These are phyloP conservation scores for Esox niger DNA, from an alignment of 2,113 vertebrate genomes.

Conservation along the genomic window DNA sequence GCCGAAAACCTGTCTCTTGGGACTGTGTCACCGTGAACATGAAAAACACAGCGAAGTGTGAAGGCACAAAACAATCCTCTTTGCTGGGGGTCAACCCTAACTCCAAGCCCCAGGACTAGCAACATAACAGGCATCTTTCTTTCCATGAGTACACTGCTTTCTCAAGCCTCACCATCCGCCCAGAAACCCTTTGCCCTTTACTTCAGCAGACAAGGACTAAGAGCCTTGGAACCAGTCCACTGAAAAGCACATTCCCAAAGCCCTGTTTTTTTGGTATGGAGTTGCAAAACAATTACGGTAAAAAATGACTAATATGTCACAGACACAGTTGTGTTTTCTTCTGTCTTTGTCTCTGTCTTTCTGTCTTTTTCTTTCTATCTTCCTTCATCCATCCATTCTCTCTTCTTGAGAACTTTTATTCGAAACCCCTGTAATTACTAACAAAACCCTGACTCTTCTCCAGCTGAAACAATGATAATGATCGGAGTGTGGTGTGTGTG, in stretches of 20 bases:
- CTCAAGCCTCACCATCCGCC: constrained; percentile 60
- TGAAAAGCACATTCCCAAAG: constrained; percentile 65
- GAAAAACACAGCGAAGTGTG: not conserved
- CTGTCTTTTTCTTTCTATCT: constrained; percentile 7
- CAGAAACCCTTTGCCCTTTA: constrained; percentile 68
- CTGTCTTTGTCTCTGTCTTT: constrained; percentile 49
- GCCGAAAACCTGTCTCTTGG: not conserved
- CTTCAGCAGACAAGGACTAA: constrained; percentile 62
- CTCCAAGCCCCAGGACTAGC: constrained; percentile 60
- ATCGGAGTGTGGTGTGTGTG: constrained; percentile 47
- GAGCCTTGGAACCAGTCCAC: constrained; percentile 65
- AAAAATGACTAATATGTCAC: constrained; percentile 80
- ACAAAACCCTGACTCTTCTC: constrained; percentile 74
- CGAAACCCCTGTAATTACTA: constrained; percentile 76
- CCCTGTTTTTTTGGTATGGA: constrained; percentile 62
- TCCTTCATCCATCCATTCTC: constrained; percentile 55
- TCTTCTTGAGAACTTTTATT: constrained; percentile 63
- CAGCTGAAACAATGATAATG: constrained; percentile 75
- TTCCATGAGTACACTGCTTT: constrained; percentile 60
- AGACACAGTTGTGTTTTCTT: constrained; percentile 68
- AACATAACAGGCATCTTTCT: constrained; percentile 48
- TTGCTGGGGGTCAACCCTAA: constrained; percentile 66
- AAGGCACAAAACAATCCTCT: constrained; percentile 50
- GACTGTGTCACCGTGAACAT: too few relatives aligned
- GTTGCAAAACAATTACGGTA: constrained; percentile 80